Evolutionary conservation across 2,113 vertebrate genomes (phyloP).

Genomic region (Desmodus rotundus): DNA sequence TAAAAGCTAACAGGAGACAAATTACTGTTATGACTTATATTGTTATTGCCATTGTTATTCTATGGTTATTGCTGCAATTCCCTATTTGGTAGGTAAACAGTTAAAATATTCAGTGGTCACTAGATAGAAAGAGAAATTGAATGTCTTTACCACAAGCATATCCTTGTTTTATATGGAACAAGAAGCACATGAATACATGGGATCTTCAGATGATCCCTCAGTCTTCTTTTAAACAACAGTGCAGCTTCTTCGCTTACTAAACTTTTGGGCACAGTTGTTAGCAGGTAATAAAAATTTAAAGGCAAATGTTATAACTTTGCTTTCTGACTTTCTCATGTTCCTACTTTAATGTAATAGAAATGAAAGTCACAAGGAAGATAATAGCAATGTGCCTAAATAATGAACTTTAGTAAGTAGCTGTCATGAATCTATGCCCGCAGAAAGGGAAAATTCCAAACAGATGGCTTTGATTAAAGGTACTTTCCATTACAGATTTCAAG

Average conservation of each 20-base stretch:
- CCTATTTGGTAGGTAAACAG: background rate
- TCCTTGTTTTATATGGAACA: background rate
- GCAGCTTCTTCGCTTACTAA: background rate
- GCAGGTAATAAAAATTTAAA: conserved; percentile 5
- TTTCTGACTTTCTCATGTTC: background rate
- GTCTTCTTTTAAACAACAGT: background rate
- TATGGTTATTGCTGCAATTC: background rate
- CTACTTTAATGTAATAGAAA: background rate
- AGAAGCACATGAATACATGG: background rate
- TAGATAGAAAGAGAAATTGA: background rate
- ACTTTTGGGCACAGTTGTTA: background rate
- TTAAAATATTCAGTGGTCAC: background rate
- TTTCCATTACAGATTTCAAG: conserved; percentile 30
- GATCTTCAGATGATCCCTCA: background rate
- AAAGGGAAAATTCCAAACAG: conserved; percentile 40
- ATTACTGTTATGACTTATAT: background rate
- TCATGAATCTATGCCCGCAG: background rate
- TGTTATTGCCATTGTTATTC: background rate
- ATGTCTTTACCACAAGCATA: background rate
- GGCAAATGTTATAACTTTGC: background rate
- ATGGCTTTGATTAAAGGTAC: conserved; percentile 23
- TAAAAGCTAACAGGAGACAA: background rate
- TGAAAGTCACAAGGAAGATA: background rate
- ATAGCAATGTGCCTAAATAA: background rate
- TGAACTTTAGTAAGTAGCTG: background rate